phyloP scores from a whole-genome alignment of 37 sponge, comb jelly and placozoan genomes.

The Axinella damicornis region DNA sequence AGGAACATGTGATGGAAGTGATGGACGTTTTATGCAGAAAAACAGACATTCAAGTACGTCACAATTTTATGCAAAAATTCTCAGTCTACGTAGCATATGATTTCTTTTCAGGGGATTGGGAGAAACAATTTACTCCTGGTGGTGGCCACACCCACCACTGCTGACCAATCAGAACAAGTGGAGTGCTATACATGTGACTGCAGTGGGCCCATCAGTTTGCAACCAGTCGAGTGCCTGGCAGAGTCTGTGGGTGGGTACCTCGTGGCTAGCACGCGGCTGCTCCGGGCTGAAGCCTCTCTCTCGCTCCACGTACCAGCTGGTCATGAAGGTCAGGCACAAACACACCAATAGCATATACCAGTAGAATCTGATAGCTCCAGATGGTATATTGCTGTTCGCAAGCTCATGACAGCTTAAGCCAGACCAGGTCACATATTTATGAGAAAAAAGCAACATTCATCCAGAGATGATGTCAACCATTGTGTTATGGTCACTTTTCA shows the following conservation, averaged over 20 bases:
- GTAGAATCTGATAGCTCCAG: neutral
- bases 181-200: neutral
- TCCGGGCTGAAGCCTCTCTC: conserved; percentile 13
- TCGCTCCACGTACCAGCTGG: neutral
- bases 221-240: neutral
- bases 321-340: neutral
- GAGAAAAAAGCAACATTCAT: no score
- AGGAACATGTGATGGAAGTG: neutral
- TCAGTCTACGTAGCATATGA: neutral
- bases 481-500: no score
- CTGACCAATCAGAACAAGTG: neutral
- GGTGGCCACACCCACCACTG: neutral
- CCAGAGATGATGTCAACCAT: no score
- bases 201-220: neutral
- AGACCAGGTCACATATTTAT: no score
- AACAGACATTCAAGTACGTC: conserved; percentile 6
- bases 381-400: no score
- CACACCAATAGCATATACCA: no score
- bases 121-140: neutral
- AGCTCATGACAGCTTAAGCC: no score
- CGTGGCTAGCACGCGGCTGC: conserved; percentile 10
- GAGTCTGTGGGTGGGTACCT: neutral
- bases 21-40: neutral
- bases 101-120: neutral
- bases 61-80: neutral